phyloP scores from a whole-genome alignment of 2,797 vertebrate genomes.

The Parauchenoglanis ngamensis region DNA sequence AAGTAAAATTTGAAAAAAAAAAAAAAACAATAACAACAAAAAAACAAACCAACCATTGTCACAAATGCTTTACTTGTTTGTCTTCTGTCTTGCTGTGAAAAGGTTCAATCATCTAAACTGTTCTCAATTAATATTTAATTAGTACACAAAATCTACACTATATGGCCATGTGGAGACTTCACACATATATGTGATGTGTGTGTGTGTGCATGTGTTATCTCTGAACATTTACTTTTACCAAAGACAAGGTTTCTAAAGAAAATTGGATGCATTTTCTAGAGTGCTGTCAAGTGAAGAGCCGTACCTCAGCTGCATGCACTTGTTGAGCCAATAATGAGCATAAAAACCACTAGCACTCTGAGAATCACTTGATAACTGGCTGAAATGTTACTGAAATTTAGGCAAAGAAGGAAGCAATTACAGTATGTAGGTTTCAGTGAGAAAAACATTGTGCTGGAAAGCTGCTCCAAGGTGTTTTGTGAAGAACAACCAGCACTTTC shows the following conservation, averaged over 20 bases:
- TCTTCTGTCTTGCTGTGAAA: not conserved
- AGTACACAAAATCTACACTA: not conserved
- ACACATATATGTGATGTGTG: not conserved
- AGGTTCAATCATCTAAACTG: not conserved
- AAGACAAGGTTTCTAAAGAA: conserved; percentile 15
- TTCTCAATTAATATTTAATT: not conserved
- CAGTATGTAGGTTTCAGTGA: conserved; percentile 16
- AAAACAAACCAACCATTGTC: not conserved
- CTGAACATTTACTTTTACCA: not conserved
- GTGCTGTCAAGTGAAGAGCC: conserved; percentile 31
- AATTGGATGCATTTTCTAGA: conserved; percentile 22
- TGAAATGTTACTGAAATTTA: conserved; percentile 44
- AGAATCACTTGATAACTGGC: conserved; percentile 49
- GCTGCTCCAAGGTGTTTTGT: not conserved
- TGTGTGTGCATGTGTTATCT: not conserved
- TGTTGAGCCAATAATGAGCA: conserved; percentile 39
- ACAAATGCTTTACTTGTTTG: not conserved
- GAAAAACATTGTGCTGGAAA: conserved; percentile 21
- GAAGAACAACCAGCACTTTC: conserved; percentile 26
- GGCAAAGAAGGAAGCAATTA: conserved; percentile 37
- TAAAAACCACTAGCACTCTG: conserved; percentile 41
- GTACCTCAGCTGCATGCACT: conserved; percentile 32
- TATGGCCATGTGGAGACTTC: not conserved
- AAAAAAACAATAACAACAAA: not conserved
- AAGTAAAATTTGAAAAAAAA: not conserved